These are phyloP conservation scores for Eumaeus atala DNA, from an alignment of 1,140 invertebrate species.

Conservation along the genomic window DNA sequence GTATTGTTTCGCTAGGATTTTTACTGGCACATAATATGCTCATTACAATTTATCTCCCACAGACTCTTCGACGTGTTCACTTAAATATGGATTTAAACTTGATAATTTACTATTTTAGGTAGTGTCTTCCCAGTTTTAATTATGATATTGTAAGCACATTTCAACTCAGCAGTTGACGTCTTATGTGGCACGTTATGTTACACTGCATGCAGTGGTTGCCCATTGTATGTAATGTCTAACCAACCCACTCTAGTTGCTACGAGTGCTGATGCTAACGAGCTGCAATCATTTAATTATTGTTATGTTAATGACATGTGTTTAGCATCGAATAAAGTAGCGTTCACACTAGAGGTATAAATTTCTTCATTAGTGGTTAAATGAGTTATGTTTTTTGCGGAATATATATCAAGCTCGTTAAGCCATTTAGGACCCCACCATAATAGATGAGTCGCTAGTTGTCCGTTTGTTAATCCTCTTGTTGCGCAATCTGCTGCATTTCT, in stretches of 20 bases:
- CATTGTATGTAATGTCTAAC: no score
- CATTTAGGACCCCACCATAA: conserved; percentile 22
- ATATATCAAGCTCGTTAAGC: conserved; percentile 12
- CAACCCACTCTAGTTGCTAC: no score
- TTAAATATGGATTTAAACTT: no score
- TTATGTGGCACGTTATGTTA: conserved; percentile 8
- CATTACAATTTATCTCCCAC: no score
- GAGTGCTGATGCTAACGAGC: no score
- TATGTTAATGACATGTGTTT: conserved; percentile 15
- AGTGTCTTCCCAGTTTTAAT: no score
- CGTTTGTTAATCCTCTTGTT: conserved; percentile 16
- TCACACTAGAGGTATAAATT: conserved; percentile 11
- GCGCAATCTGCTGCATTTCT: conserved; percentile 19
- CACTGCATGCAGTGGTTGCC: not conserved
- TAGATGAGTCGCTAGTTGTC: conserved; percentile 2
- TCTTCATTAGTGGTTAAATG: conserved; percentile 4
- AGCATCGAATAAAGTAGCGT: conserved; percentile 13
- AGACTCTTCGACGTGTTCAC: no score
- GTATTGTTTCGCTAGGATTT: no score
- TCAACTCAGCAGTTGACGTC: conserved; percentile 12
- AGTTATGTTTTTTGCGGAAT: conserved; percentile 8
- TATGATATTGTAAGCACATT: not conserved
- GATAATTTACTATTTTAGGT: no score
- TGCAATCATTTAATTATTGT: conserved; percentile 17
- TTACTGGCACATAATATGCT: no score